These are phyloP conservation scores for Diabrotica balteata DNA, from an alignment of 2,888 invertebrate genomes.

Conservation along the genomic window DNA sequence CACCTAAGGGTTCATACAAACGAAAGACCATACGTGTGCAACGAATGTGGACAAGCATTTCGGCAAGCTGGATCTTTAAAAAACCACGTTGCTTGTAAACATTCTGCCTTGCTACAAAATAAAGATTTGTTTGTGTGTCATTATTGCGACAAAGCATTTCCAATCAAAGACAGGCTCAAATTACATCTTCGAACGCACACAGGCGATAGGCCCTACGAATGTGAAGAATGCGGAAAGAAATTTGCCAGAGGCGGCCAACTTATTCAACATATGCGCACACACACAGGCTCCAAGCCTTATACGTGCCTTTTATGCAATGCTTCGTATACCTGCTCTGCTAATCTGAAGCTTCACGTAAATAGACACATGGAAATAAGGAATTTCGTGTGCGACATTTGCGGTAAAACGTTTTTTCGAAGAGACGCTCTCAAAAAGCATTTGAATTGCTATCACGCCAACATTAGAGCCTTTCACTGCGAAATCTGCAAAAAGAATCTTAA, in stretches of 20 bases:
- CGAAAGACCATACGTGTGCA: slow-evolving; percentile 69
- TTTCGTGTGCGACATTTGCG: slow-evolving; percentile 81
- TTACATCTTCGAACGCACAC: slow-evolving; percentile 78
- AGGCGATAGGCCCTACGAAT: slow-evolving; percentile 73
- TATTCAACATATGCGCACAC: slow-evolving; percentile 76
- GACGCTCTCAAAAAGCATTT: slow-evolving; percentile 80
- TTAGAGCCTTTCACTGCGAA: slow-evolving; percentile 78
- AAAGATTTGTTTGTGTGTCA: slow-evolving; percentile 70
- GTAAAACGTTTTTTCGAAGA: slow-evolving; percentile 76
- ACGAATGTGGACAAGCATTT: slow-evolving; percentile 69
- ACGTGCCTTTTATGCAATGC: slow-evolving; percentile 75
- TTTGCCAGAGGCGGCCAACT: slow-evolving; percentile 80
- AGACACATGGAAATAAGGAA: slow-evolving; percentile 78
- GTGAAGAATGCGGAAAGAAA: slow-evolving; percentile 68
- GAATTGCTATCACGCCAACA: slow-evolving; percentile 76
- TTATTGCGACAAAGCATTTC: slow-evolving; percentile 78
- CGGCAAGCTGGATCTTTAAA: slow-evolving; percentile 70
- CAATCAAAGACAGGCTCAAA: slow-evolving; percentile 76
- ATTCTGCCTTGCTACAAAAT: slow-evolving; percentile 59
- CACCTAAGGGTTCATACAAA: slow-evolving; percentile 73
- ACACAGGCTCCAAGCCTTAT: slow-evolving; percentile 76
- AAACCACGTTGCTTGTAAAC: slow-evolving; percentile 68
- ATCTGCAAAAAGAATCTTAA: slow-evolving; percentile 83
- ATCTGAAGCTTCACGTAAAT: slow-evolving; percentile 70
- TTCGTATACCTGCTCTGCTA: slow-evolving; percentile 72